These are phyloP conservation scores for Oreochromis tanganicae DNA, from an alignment of 2,113 vertebrate species.

Conservation along the genomic window DNA sequence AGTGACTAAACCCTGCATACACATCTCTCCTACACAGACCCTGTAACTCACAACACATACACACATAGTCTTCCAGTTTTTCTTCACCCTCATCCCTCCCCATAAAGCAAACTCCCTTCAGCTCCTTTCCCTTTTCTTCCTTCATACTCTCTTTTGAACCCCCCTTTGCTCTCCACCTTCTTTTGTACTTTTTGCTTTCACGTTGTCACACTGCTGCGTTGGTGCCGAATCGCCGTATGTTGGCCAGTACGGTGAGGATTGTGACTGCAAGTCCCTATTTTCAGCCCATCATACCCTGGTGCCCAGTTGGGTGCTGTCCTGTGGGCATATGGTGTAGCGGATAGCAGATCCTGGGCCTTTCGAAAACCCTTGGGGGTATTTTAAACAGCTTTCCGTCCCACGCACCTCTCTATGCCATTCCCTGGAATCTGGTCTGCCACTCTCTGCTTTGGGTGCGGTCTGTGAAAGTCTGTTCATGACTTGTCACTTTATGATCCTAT, in stretches of 20 bases:
- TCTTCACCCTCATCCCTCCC: neutral
- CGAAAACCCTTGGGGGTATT: slow-evolving; percentile 20
- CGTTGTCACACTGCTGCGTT: slow-evolving; percentile 14
- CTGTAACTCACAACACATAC: neutral
- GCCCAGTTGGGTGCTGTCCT: slow-evolving; percentile 65
- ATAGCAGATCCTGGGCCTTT: slow-evolving; percentile 45
- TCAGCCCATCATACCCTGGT: slow-evolving; percentile 48
- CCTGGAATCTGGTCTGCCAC: neutral
- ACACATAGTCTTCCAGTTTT: neutral
- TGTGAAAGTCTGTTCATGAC: slow-evolving; percentile 17
- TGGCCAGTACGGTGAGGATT: slow-evolving; percentile 19
- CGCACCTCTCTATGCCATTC: neutral
- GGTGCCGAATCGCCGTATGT: slow-evolving; percentile 27
- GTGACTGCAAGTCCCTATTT: slow-evolving; percentile 57
- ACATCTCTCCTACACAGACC: slow-evolving; percentile 32
- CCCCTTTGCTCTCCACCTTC: slow-evolving; percentile 32
- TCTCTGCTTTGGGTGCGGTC: slow-evolving; percentile 23
- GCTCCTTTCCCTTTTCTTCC: slow-evolving; percentile 3
- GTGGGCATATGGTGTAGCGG: slow-evolving; percentile 67
- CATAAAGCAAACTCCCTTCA: slow-evolving; percentile 5
- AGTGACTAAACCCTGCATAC: slow-evolving; percentile 46
- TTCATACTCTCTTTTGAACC: slow-evolving; percentile 41
- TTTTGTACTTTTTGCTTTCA: slow-evolving; percentile 13
- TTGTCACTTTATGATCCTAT: neutral
- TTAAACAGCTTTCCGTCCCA: slow-evolving; percentile 23